Base-by-base conservation (phyloP, 92 coral and sea anemone genomes). In the Umimayanthus kanabou region DNA sequence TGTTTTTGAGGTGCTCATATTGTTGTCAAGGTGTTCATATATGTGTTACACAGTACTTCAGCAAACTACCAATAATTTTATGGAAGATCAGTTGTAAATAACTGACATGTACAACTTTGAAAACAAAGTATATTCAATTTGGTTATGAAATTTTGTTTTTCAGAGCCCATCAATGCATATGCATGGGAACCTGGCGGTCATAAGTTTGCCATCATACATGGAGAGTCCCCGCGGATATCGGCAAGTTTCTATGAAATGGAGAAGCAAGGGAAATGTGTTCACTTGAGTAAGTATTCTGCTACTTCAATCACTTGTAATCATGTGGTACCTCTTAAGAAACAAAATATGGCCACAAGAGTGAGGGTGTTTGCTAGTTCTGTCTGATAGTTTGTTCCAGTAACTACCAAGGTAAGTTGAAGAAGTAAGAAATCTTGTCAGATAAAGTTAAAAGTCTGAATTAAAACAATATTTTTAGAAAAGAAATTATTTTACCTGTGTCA, bases 131-230 rank as follows among this genome's bases (percentile, higher is more conserved):
- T n/a, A 6, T 28, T 39, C 8, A n/a, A 2, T 39, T 22, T 30
- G 33, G 43, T 28, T 85, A 13, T 25, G 29, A 39, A 5, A 49
- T 43, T 42, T 61, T 39, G 33, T 75, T 40, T 74, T 85, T 2
- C 94, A 97, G 99, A 97, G 89, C 92, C 97, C 73, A 91, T 97
- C 42, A 92, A 88, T 84, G 94, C 99, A 20, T 97, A 92, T 88
- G 96, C 99, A 0, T 97, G 99, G 99, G 99, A 97, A 64, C 99
- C 99, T 25, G 91, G 93, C 26, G 97, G 99, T 67, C 85, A 93
- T 57, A 94, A 94, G 80, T 97, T 95, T 90, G 98, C 98, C 47
- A 89, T 97, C 33, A 94, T 97, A 79, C 98, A 97, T 76, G 99
- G 99, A 3, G 99, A 97, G 55, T 64, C 94, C 53, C 96, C 97